phyloP scores from a whole-genome alignment of 1,140 invertebrate species.

The Drosophila kanapiae region DNA sequence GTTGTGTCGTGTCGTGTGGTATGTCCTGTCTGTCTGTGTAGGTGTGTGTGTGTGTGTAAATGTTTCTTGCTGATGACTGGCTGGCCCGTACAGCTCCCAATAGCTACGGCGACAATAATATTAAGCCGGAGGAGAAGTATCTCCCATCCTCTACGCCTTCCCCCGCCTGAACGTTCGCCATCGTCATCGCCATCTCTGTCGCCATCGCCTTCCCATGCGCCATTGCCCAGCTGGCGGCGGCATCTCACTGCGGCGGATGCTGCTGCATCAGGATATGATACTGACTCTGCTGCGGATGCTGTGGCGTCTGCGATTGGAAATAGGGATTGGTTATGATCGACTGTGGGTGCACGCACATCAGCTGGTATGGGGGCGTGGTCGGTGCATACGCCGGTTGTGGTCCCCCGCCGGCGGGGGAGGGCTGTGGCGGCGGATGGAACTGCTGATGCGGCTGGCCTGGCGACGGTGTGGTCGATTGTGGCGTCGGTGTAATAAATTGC shows the following conservation, averaged over 20 bases:
- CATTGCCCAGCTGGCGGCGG: conserved; percentile 44
- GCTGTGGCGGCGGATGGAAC: conserved; percentile 87
- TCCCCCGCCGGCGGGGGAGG: conserved; percentile 86
- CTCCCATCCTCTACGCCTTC: conserved; percentile 4
- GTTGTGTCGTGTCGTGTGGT: conserved; percentile 25
- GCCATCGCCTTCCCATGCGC: conserved; percentile 31
- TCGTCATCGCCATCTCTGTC: conserved; percentile 6
- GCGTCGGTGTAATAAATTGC: conserved; percentile 88
- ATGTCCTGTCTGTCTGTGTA: conserved; percentile 11
- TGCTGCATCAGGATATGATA: conserved; percentile 81
- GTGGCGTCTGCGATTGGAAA: conserved; percentile 69
- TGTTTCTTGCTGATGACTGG: conserved; percentile 45
- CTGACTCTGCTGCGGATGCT: conserved; percentile 77
- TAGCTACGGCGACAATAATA: conserved; percentile 34
- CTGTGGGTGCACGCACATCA: conserved; percentile 87
- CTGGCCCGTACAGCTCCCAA: conserved; percentile 49
- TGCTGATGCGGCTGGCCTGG: conserved; percentile 88
- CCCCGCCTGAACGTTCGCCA: conserved; percentile 19
- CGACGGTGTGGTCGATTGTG: conserved; percentile 88
- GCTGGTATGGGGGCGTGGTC: conserved; percentile 85
- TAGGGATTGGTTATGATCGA: conserved; percentile 83
- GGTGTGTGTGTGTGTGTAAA: conserved; percentile 30
- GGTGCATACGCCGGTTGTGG: conserved; percentile 83
- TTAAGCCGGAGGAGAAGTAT: conserved; percentile 24
- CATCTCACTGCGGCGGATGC: conserved; percentile 78